A percentile compares a stretch with the other conserved stretches of the same genome.
These are phyloP conservation scores for Platycnemis pennipes DNA, from an alignment of 2,888 invertebrate species.

Conservation along the genomic window DNA sequence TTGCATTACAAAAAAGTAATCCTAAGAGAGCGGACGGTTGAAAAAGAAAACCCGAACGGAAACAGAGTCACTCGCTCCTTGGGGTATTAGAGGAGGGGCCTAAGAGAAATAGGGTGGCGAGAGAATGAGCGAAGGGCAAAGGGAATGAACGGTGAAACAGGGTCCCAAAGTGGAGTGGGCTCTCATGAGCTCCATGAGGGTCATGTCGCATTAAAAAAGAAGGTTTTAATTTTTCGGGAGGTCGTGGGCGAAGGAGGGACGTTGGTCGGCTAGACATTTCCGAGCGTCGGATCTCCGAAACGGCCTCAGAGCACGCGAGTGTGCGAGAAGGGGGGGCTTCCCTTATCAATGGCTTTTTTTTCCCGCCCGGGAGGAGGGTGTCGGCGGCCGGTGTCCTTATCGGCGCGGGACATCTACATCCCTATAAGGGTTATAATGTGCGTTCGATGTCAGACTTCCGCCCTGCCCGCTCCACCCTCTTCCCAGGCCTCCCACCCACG, in stretches of 20 bases:
- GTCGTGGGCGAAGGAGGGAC: neutral
- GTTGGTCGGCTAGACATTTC: neutral
- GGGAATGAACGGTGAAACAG: neutral
- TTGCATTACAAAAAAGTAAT: neutral
- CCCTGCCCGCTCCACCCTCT: neutral
- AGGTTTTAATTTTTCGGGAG: neutral
- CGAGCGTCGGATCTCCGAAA: conserved; percentile 22
- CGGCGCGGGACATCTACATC: conserved; percentile 57
- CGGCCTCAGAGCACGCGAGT: conserved; percentile 37
- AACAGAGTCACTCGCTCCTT: neutral
- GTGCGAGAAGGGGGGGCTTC: neutral
- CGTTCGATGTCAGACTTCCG: conserved; percentile 62
- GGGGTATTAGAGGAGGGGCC: neutral
- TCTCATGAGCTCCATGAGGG: neutral
- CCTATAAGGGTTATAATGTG: conserved; percentile 59
- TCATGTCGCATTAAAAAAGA: neutral
- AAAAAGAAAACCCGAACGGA: neutral
- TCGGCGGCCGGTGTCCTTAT: conserved; percentile 37
- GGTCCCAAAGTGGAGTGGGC: neutral
- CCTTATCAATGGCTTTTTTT: conserved; percentile 49
- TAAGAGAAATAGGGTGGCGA: neutral
- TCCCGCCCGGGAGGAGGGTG: conserved; percentile 46
- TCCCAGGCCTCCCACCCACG: neutral
- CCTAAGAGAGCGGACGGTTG: neutral
- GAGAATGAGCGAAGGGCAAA: neutral